These are phyloP conservation scores for Coecobrya sp. DNA, from an alignment of 2,888 invertebrate genomes.

Conservation along the genomic window DNA sequence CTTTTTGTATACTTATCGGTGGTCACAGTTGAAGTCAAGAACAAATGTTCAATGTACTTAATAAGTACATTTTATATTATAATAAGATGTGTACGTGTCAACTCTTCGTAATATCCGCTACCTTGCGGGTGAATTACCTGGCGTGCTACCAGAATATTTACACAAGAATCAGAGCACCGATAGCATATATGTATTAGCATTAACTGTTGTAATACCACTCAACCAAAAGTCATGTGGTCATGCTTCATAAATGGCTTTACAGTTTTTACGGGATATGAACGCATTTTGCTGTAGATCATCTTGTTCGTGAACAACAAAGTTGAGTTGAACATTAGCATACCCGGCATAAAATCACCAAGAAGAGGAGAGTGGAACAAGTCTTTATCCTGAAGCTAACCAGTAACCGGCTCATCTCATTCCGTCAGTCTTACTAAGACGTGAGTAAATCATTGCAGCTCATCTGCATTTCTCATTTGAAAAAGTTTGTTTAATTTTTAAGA, in stretches of 20 bases:
- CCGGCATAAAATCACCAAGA: neutral
- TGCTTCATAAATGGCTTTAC: neutral
- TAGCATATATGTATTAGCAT: neutral
- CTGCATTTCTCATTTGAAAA: slow-evolving; percentile 39
- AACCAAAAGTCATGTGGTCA: slow-evolving; percentile 1
- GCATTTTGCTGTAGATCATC: neutral
- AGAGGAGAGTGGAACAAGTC: slow-evolving; percentile 14
- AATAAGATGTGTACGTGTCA: slow-evolving; percentile 1
- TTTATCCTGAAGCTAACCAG: neutral
- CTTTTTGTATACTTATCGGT: too few species aligned
- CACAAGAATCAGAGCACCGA: slow-evolving; percentile 3
- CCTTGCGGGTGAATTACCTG: neutral
- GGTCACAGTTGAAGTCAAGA: too few species aligned
- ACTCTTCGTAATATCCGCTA: slow-evolving; percentile 4
- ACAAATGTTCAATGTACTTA: too few species aligned
- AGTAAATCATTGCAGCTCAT: slow-evolving; percentile 42
- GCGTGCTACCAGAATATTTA: neutral
- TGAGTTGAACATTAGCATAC: slow-evolving; percentile 17
- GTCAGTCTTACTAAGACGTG: slow-evolving; percentile 16
- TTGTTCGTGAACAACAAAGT: neutral
- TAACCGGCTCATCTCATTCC: slow-evolving; percentile 55
- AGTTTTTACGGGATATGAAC: neutral
- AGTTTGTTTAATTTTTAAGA: slow-evolving; percentile 63
- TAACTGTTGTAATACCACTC: neutral
- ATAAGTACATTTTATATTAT: neutral